Evolutionary conservation across 2,113 vertebrate species (phyloP).

Genomic region (Dromaius novaehollandiae): DNA sequence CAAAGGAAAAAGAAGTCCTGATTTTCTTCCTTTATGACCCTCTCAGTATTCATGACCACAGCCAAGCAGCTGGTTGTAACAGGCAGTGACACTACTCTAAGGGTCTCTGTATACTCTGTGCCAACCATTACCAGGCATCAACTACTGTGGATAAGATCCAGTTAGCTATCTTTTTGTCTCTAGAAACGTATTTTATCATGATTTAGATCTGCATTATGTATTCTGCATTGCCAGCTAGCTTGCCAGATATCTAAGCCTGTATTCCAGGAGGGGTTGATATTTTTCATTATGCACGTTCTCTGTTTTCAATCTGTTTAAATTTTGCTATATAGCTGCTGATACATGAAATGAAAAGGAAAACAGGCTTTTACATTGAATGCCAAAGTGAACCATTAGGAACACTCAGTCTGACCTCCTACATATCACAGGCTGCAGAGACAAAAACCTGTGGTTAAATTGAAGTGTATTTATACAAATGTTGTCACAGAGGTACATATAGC

Average conservation of each 20-base stretch:
- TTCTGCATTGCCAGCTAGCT: not conserved
- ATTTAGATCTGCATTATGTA: not conserved
- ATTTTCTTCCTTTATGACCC: slow-evolving; percentile 25
- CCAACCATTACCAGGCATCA: slow-evolving; percentile 48
- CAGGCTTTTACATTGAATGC: not conserved
- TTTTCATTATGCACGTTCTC: not conserved
- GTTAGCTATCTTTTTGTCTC: slow-evolving; percentile 13
- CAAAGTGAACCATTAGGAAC: not conserved
- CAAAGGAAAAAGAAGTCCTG: not conserved
- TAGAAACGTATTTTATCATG: not conserved
- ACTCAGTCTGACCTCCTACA: not conserved
- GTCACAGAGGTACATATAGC: not conserved
- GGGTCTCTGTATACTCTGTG: slow-evolving; percentile 48
- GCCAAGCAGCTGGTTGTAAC: slow-evolving; percentile 65
- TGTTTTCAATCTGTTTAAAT: not conserved
- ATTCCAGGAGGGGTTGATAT: not conserved
- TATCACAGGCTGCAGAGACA: not conserved
- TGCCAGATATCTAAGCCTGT: not conserved
- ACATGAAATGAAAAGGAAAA: not conserved
- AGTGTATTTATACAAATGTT: not conserved
- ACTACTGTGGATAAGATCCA: not conserved
- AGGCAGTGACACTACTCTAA: slow-evolving; percentile 60
- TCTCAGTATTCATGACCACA: slow-evolving; percentile 38
- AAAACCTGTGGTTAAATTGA: not conserved
- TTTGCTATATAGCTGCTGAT: not conserved